These are phyloP conservation scores for Tiphia femorata DNA, from an alignment of 2,888 invertebrate species.

Conservation along the genomic window DNA sequence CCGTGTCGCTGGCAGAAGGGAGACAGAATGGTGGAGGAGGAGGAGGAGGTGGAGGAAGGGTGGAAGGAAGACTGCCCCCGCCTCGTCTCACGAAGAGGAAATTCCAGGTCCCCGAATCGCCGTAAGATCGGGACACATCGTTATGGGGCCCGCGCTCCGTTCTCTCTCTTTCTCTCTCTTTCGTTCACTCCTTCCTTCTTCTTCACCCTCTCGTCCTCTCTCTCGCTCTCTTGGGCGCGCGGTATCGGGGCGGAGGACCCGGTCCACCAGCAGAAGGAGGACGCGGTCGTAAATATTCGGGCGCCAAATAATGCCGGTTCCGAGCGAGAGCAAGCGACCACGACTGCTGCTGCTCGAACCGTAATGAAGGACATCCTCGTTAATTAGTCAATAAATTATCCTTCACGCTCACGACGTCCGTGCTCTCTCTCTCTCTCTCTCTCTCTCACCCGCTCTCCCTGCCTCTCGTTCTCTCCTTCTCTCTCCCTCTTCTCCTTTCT, in stretches of 20 bases:
- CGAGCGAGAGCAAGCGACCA: conserved; percentile 54
- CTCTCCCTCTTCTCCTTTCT: conserved; percentile 17
- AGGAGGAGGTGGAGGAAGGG: no score
- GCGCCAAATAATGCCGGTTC: conserved; percentile 64
- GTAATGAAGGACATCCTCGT: conserved; percentile 69
- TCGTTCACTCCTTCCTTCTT: background rate
- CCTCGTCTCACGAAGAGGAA: conserved; percentile 47
- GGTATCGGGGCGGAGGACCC: conserved; percentile 44
- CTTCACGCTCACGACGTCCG: conserved; percentile 59
- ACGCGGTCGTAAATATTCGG: conserved; percentile 67
- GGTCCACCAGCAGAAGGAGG: conserved; percentile 43
- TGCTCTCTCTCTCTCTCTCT: conserved; percentile 29
- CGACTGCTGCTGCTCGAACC: conserved; percentile 59
- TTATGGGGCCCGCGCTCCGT: conserved; percentile 58
- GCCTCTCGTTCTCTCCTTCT: conserved; percentile 18
- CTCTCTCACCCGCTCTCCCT: conserved; percentile 3
- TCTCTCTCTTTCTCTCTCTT: conserved; percentile 18
- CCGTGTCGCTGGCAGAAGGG: conserved; percentile 27
- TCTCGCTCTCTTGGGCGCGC: conserved; percentile 20
- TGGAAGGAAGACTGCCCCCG: no score
- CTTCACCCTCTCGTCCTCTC: background rate
- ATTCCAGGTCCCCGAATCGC: conserved; percentile 59
- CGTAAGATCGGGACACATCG: conserved; percentile 62
- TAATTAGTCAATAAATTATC: conserved; percentile 69
- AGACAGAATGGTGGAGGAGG: no score